Conservation (phyloP, 2,888 invertebrate genomes). For the Drosophila hawaiiensis region DNA sequence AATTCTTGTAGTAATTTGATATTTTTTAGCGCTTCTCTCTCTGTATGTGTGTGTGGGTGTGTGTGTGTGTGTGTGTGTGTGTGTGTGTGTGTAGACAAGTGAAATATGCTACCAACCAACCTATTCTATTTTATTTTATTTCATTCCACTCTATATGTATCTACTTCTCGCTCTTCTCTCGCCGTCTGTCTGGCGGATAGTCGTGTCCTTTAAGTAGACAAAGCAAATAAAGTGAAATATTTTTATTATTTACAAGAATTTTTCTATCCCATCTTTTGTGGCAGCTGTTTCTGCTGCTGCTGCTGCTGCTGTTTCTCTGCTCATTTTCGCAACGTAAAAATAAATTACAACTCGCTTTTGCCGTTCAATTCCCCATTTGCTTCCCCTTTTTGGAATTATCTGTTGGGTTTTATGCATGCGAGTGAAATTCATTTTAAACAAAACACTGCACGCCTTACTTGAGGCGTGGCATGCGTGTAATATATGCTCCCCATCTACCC, state of each 20-base stretch:
- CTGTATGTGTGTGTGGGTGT: neutral
- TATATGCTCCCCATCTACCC: constrained; percentile 19
- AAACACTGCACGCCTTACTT: constrained; percentile 39
- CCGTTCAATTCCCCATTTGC: neutral
- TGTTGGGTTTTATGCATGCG: constrained; percentile 33
- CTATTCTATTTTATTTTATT: constrained; percentile 45
- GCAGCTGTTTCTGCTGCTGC: constrained; percentile 25
- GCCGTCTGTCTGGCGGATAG: neutral
- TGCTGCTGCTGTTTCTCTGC: constrained; percentile 19
- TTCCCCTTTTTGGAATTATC: constrained; percentile 6
- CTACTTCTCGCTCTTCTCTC: neutral
- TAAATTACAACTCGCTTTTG: constrained; percentile 61
- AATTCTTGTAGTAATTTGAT: constrained; percentile 66
- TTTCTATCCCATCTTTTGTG: constrained; percentile 40
- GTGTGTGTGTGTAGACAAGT: constrained; percentile 7
- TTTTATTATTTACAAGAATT: constrained; percentile 65
- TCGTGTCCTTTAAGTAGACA: constrained; percentile 57
- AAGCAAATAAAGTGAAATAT: constrained; percentile 66
- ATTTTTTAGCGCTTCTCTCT: constrained; percentile 38
- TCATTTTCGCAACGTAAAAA: constrained; percentile 59
- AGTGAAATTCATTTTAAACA: constrained; percentile 59
- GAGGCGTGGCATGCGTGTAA: constrained; percentile 54
- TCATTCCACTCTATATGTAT: constrained; percentile 8
- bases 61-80: constrained; percentile 4
- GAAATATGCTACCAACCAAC: constrained; percentile 40